Percentiles rank a stretch among this genome's conserved stretches.
These are phyloP conservation scores for Masticophis lateralis DNA, from an alignment of 2,797 vertebrate species.

Conservation along the genomic window DNA sequence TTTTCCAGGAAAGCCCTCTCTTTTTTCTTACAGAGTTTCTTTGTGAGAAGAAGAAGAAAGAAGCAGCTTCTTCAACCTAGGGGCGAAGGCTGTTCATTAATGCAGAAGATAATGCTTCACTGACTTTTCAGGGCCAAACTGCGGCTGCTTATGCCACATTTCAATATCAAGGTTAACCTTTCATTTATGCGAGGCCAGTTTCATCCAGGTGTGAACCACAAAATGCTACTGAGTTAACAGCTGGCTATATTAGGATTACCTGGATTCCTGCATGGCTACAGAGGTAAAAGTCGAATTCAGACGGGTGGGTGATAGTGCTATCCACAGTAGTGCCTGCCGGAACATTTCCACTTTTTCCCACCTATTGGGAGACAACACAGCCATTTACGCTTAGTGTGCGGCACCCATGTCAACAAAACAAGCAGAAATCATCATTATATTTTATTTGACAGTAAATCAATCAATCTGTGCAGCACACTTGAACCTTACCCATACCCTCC, in stretches of 20 bases:
- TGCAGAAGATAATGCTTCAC: not conserved
- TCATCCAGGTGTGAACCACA: not conserved
- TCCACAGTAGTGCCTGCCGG: constrained; percentile 98
- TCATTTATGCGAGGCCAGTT: not conserved
- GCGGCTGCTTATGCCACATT: not conserved
- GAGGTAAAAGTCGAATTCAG: constrained; percentile 99
- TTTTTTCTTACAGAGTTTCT: not conserved
- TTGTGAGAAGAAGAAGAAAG: not conserved
- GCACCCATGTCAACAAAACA: not conserved
- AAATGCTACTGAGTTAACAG: not conserved
- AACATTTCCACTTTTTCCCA: constrained; percentile 98
- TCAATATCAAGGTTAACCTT: not conserved
- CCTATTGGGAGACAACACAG: constrained; percentile 72
- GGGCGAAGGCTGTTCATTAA: not conserved
- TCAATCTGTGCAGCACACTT: not conserved
- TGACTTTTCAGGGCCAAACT: not conserved
- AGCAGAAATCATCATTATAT: not conserved
- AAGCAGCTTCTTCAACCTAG: not conserved
- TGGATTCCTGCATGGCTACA: constrained; percentile 99
- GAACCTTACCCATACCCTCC: not conserved
- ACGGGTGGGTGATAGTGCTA: constrained; percentile 98
- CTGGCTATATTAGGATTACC: constrained; percentile 71
- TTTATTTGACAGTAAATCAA: not conserved
- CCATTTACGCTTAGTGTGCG: constrained; percentile 39
- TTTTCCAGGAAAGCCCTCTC: not conserved